Base-by-base conservation (phyloP, 2,113 vertebrate genomes). In the Notothenia coriiceps region DNA sequence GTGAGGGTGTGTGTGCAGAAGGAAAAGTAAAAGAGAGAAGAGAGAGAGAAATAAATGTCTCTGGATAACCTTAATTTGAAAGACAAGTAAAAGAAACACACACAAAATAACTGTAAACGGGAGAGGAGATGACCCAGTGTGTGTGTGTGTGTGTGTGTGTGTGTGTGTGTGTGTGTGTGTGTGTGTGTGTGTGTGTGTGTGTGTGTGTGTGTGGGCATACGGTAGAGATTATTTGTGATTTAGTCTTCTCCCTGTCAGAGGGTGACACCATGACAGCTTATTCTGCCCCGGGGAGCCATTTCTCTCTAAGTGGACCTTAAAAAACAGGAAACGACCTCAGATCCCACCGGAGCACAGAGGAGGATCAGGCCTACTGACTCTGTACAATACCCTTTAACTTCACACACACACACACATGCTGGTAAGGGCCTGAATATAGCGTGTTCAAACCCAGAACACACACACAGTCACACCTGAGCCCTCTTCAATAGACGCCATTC, bases 281-380 rank as follows among this genome's bases (percentile, higher is more conserved):
- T 54, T 65, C 56, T 59, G 85, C 92, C 89, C 70, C 25, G 8
- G 92, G 90, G 90, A 88, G 82, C 76, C 78, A 60, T 92, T 91
- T 92, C 82, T 63, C 77, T 91, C 87, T 90, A 91, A 84, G 88
- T 88, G 91, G 89, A 90, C 82, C 82, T 88, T 82, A 88, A 91
- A 90, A 90, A 90, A 88, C 92, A 94, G 94, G 93, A 95, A 94
- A 94, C 82, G 66, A 84, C 86, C 82, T 89, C 55, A 89, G 89
- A 92, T 89, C 85, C 83, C 86, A 72, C 52, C 44, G 69, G 78
- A 88, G 86, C 81, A 25, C 29, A 68, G 77, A 83, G 79, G 89
- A 92, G 86, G 92, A 93, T 93, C 91, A 93, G 83, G 88, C 86
- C 88, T 74, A 75, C 89, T 92, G 83, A 80, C 74, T 92, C 86